These are phyloP conservation scores for Chrosomus eos DNA, from an alignment of 2,797 vertebrate genomes.

Conservation along the genomic window DNA sequence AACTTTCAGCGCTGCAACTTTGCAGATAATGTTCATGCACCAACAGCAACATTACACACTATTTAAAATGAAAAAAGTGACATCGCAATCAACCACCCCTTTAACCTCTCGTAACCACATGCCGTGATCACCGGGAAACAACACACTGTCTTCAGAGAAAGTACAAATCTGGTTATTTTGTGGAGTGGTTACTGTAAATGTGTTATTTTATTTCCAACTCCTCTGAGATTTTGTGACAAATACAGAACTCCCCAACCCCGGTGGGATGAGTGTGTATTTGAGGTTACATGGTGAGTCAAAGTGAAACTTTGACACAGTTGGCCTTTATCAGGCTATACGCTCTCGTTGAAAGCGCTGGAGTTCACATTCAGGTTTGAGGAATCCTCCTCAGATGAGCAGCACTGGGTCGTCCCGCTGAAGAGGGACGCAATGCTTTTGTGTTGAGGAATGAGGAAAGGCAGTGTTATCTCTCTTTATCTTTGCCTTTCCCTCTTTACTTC, in stretches of 20 bases:
- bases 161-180: neutral
- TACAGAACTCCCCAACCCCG: neutral
- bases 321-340: neutral
- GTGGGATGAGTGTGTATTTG: neutral
- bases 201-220: neutral
- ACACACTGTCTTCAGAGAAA: neutral
- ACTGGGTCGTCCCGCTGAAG: neutral
- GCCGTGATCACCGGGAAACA: neutral
- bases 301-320: neutral
- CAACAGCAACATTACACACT: too few species aligned
- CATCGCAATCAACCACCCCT: too few species aligned
- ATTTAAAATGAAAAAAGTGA: too few species aligned
- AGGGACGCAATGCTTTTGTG: neutral
- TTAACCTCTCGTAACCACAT: neutral
- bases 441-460: neutral
- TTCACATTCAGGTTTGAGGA: neutral
- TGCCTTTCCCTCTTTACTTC: neutral
- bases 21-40: too few species aligned
- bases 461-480: neutral
- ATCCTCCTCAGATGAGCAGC: neutral
- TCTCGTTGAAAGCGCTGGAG: neutral
- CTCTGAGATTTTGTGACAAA: constrained; percentile 1
- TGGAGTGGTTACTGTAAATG: neutral
- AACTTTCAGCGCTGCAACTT: too few species aligned
- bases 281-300: neutral